Evolutionary conservation across 2,797 vertebrate species (phyloP).

Genomic region (Pteronotus mesoamericanus): DNA sequence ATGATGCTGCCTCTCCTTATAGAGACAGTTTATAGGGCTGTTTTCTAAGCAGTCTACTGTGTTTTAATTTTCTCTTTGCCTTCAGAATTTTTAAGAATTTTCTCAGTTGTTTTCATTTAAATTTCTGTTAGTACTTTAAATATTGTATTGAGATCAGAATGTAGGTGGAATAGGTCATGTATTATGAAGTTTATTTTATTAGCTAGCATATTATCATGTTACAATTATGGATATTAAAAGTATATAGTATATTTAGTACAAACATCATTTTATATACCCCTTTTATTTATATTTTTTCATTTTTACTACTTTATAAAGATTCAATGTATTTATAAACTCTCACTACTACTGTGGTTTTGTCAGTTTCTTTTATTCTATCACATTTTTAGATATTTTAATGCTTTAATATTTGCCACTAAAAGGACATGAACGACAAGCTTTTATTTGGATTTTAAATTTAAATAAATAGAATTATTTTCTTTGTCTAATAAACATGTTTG

Average conservation of each 20-base stretch:
- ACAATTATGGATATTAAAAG: not conserved
- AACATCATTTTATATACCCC: not conserved
- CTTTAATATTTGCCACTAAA: not conserved
- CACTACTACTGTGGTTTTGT: not conserved
- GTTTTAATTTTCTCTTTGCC: not conserved
- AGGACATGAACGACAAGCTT: not conserved
- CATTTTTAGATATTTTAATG: not conserved
- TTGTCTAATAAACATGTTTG: not conserved
- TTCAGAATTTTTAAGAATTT: not conserved
- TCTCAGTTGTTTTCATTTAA: not conserved
- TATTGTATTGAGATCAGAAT: not conserved
- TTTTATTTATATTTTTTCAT: not conserved
- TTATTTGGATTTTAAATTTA: not conserved
- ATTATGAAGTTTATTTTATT: not conserved
- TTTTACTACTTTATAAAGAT: not conserved
- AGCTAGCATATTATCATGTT: not conserved
- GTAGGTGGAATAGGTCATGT: not conserved
- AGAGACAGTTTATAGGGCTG: not conserved
- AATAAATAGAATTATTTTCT: not conserved
- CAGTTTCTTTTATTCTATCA: not conserved
- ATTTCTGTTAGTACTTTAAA: not conserved
- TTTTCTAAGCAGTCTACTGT: not conserved
- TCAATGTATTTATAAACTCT: not conserved
- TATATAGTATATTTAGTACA: not conserved
- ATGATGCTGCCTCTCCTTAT: not conserved